These are phyloP conservation scores for Helogale parvula DNA, from an alignment of 2,113 vertebrate species.

Conservation along the genomic window DNA sequence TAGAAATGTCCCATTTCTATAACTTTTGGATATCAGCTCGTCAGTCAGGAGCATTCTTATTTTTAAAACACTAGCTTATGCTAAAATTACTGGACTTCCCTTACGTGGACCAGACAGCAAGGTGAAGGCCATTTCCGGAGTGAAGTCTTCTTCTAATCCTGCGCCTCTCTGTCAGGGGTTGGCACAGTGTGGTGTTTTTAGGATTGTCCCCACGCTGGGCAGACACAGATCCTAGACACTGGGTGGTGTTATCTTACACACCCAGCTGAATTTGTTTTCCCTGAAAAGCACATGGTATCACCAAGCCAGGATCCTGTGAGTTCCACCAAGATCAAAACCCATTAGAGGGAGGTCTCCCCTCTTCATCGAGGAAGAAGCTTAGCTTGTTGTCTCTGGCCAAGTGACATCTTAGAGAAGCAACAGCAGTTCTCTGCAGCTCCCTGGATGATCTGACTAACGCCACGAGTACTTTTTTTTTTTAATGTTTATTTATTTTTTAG, in stretches of 20 bases:
- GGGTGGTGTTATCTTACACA: not conserved
- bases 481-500: no score
- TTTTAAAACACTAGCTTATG: not conserved
- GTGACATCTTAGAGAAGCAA: not conserved
- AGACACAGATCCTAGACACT: not conserved
- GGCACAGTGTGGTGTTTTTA: not conserved
- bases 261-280: not conserved
- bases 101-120: not conserved
- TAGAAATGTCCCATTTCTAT: not conserved
- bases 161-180: not conserved
- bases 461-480: not conserved
- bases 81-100: not conserved
- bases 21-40: slow-evolving; percentile 2
- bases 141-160: not conserved
- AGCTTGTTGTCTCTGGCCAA: not conserved
- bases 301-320: not conserved
- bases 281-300: not conserved
- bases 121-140: not conserved
- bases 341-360: not conserved
- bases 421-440: not conserved
- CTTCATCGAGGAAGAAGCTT: not conserved
- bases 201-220: not conserved
- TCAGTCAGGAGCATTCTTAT: not conserved
- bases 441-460: no score
- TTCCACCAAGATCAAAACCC: not conserved